Evolutionary conservation across 2,113 vertebrate genomes (phyloP).

Genomic region (Vidua chalybeata): DNA sequence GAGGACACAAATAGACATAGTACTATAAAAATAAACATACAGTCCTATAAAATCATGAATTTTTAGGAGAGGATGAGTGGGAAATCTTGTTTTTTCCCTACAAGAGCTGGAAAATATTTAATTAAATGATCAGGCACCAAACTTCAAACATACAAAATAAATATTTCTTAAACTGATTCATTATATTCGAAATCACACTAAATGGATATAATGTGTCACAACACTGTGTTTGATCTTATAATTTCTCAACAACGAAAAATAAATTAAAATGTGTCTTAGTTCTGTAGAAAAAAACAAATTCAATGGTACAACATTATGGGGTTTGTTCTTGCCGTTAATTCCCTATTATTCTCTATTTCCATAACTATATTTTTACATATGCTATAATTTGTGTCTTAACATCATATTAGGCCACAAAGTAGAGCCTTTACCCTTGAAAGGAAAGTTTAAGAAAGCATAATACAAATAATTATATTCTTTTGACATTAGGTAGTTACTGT

Average conservation of each 20-base stretch:
- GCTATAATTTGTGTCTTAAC: background rate
- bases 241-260: background rate
- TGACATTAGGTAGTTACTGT: background rate
- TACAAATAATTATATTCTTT: background rate
- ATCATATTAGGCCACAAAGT: background rate
- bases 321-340: background rate
- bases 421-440: background rate
- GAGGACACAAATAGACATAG: background rate
- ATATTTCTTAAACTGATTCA: background rate
- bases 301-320: fast-evolving
- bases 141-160: background rate
- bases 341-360: background rate
- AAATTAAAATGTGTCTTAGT: background rate
- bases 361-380: background rate
- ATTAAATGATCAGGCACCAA: background rate
- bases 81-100: background rate
- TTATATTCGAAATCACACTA: background rate
- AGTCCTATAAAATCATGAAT: background rate
- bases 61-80: background rate
- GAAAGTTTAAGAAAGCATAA: background rate
- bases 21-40: background rate
- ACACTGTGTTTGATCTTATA: background rate
- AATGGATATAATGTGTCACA: background rate
- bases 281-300: background rate
- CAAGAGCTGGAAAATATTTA: background rate